Evolutionary conservation across 2,888 invertebrate species (phyloP), one percentile per base, ranked within the genome.

Genomic region (Pristionchus mayeri): DNA sequence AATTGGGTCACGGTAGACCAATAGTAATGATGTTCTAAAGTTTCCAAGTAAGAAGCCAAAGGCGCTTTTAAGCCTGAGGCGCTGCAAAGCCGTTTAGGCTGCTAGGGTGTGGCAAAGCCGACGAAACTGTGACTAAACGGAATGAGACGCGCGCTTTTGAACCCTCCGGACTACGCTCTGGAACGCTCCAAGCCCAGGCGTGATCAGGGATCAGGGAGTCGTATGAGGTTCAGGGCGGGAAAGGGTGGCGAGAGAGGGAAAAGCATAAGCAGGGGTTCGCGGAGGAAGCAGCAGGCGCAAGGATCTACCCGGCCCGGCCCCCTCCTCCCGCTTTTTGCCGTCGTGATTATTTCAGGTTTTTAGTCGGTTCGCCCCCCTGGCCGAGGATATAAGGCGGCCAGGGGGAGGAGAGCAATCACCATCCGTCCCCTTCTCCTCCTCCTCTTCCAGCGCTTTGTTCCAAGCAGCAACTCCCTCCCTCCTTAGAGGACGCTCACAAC

Each of bases 281-380:
- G 30, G 76, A 76, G 76, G 27, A 67, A 60, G 60, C 27, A 24
- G 71, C 40, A 21, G 34, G 76, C 44, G n/a, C 21, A 67, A 37
- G 40, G 71, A 37, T 71, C 11, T n/a, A n/a, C 7, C 11, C 21
- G 76, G 4, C 30, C 3, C 9, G 4, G n/a, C 27, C 27, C 37
- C 67, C 40, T 37, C 37, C 67, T 34, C 67, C 48, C 48, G 44
- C 48, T 48, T 76, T 76, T 76, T 76, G 44, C 48, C 76, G 48
- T 16, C n/a, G 76, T 79, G 79, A 79, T 79, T 79, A 79, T 79
- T 79, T 79, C 79, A 79, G 79, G 79, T 79, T 79, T 79, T 79
- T 79, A 34, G 52, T 24, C 18, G 52, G 79, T 52, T 79, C 54
- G 13, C 48, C 79, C 67, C 50, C n/a, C 30, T 54, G 54, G 37